Evolutionary conservation across 1,140 invertebrate genomes (phyloP), one percentile per base, ranked within the genome.

Genomic region (Plodia interpunctella): DNA sequence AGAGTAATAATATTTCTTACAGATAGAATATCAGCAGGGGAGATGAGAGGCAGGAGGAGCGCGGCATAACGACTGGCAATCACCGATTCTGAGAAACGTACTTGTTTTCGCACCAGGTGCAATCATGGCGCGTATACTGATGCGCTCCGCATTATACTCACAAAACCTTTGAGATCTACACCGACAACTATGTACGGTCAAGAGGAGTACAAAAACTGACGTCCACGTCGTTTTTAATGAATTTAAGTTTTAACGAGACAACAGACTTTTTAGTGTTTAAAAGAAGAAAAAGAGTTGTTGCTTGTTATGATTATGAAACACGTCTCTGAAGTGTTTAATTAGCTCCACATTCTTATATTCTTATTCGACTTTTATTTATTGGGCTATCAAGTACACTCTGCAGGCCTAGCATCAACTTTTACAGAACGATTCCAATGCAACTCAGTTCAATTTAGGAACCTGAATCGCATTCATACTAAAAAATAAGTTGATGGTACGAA

Each of bases 71-170:
- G 60, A 69, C 61, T 63, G 55, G 68, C 74, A 79, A 78, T 81
- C 77, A 75, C 67, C 62, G 62, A 62, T 82, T 82, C 81, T 80
- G 44, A 62, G 77, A 84, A 82, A 30, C 61, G 60, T 60, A 70
- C 61, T 67, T 72, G 72, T 75, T 75, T 70, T 74, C 70, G 66
- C 71, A 72, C 66, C 76, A 79, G 74, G 74, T 81, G 78, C 78
- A 73, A 67, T 70, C 68, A 67, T 70, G 67, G 56, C 65, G 56
- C 65, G 60, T 61, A 65, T 55, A 66, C 49, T 65, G 65, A 70
- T 66, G 58, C 35, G 52, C 58, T 66, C 50, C 35, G 35, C 52
- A 60, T 59, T 59, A 59, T 59, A 59, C 57, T 59, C 50, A 51
- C 57, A 59, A 59, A 59, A 52, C 49, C 50, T 59, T 58, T 57